A percentile compares a stretch with the other conserved stretches of the same genome.
phyloP scores from a whole-genome alignment of 2,888 invertebrate species.

The Drosophila melanosoma region DNA sequence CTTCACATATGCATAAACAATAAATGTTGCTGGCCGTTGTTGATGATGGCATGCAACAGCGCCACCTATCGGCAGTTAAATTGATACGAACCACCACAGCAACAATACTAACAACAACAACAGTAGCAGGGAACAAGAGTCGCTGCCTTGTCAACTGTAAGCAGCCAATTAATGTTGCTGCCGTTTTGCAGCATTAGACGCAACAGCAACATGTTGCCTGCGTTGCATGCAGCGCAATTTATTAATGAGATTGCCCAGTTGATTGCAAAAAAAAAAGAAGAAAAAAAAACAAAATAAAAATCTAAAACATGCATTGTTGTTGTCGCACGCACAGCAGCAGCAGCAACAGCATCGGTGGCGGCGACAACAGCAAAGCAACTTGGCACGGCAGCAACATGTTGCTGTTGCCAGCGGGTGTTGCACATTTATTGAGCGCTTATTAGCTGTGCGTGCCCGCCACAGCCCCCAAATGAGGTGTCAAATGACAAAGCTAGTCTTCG shows the following conservation, averaged over 20 bases:
- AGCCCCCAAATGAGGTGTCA: conserved; percentile 83
- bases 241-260: conserved; percentile 84
- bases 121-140: conserved; percentile 39
- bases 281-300: not conserved
- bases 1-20: conserved; percentile 58
- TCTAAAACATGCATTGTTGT: conserved; percentile 53
- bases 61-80: conserved; percentile 80
- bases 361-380: conserved; percentile 11
- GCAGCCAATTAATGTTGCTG: conserved; percentile 78
- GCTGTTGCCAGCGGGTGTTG: conserved; percentile 81
- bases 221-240: conserved; percentile 83
- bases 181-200: conserved; percentile 42
- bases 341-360: conserved; percentile 9
- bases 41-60: conserved; percentile 75
- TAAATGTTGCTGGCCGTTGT: conserved; percentile 60
- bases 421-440: conserved; percentile 83
- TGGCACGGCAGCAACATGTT: conserved; percentile 56
- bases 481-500: conserved; percentile 72
- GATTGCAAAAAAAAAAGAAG: conserved; percentile 69
- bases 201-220: conserved; percentile 59
- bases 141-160: conserved; percentile 68
- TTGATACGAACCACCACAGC: conserved; percentile 50
- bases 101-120: conserved; percentile 29
- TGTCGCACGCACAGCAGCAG: conserved; percentile 59
- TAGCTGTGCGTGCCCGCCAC: conserved; percentile 68